Base-by-base conservation (phyloP, 1,140 invertebrate genomes). In the Drosophila insularis region DNA sequence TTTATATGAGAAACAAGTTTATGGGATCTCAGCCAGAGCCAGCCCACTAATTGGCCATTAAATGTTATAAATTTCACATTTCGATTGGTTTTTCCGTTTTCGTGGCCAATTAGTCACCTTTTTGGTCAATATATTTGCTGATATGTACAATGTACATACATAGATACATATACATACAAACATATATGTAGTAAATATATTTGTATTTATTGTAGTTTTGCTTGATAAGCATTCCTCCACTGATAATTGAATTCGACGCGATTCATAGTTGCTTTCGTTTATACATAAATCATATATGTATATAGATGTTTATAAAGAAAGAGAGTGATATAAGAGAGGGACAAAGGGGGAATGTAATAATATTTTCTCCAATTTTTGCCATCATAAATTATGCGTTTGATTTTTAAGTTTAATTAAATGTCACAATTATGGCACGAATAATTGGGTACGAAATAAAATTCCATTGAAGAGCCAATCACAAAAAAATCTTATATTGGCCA, bases 131-230 rank as follows among this genome's bases (percentile, higher is more conserved):
- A 58, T 58, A 32, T 37, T 19, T 58, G 55, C 11, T 23, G 11
- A 50, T 67, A 58, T 74, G 63, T 74, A 46, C 32, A 27, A 64
- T 59, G 50, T 39, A 37, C 58, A 56, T 63, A 60, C 56, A 70
- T 73, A 5, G 6, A 27, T 27, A 27, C 27, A 27, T 27, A 27
- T 27, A 27, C 27, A 53, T 72, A 56, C 46, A 71, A 63, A 63
- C 74, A 50, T 63, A 68, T 79, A 63, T 62, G 5, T 56, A 21
- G 27, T 50, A 61, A 35, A 35, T 78, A 59, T 79, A 62, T 32
- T 37, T 40, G 32, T 60, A 58, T 63, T 68, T 77, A 63, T 71
- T 78, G 54, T 59, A 54, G 62, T 68, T 64, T 68, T 62, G 58
- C n/a, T 71, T 69, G 73, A 55, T 50, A 50, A 50, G 43, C 43